Evolutionary conservation across 2,888 invertebrate genomes (phyloP), one percentile per base, ranked within the genome.

Genomic region (Nemotelus pantherinus): DNA sequence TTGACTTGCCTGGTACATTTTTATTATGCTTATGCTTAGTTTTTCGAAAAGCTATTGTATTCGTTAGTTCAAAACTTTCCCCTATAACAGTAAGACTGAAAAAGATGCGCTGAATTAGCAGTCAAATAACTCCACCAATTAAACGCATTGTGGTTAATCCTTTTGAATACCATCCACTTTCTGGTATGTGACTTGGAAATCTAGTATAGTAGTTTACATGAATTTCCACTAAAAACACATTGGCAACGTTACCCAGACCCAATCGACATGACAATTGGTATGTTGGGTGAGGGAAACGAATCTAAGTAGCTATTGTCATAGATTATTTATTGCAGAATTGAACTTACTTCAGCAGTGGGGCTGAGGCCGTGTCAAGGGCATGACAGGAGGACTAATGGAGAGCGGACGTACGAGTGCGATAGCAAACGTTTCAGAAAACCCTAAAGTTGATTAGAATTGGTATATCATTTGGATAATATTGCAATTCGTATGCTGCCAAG

Each of bases 391-490:
- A 55, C 45, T 60, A 50, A 55, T 10, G 44, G 43, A 6, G 65
- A 7, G 45, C 44, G 65, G 55, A 48, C 44, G 55, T 65, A n/a
- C 25, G n/a, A 4, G 39, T 43, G 55, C 7, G n/a, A 45, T 65
- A 53, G 76, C 53, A 58, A 67, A 58, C 67, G 48, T 58, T 67
- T 9, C 77, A 53, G 44, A 68, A 68, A 77, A 78, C 82, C 81
- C 80, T 79, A 82, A 82, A 82, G 82, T 83, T 84, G 83, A 83
- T 84, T 84, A 84, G 83, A 83, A 83, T 82, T 82, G 82, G 82
- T 82, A 83, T 81, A 81, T 82, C 82, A 83, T 84, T 84, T 83
- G 83, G 83, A 82, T 84, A 84, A 84, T 84, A 83, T 82, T 82
- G 84, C 82, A 83, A 84, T 84, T 84, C 83, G 83, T 83, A 84